A percentile compares a stretch with the other conserved stretches of the same genome.
Conservation (phyloP, 2,113 vertebrate genomes). For the Chelonoidis abingdonii region DNA sequence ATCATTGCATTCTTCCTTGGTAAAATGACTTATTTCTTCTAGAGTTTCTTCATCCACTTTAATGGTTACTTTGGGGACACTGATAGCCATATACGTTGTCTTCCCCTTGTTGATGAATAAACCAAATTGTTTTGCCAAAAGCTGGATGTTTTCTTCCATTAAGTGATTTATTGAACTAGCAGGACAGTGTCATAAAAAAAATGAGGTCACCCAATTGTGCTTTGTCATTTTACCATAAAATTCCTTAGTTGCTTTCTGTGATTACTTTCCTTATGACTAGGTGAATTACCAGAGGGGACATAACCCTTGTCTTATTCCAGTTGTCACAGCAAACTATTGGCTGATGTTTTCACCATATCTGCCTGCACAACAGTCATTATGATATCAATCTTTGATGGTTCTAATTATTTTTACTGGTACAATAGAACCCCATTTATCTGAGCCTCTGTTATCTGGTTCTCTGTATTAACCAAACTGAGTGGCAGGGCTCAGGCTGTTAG, state of each 20-base stretch:
- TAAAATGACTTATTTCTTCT: too few species aligned
- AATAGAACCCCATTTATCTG: background rate
- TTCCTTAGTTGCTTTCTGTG: background rate
- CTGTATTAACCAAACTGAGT: background rate
- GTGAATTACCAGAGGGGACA: background rate
- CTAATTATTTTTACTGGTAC: background rate
- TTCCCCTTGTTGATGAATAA: background rate
- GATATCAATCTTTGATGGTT: background rate
- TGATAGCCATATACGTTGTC: background rate
- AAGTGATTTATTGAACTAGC: background rate
- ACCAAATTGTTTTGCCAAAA: background rate
- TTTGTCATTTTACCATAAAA: background rate
- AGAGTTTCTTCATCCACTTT: too few species aligned
- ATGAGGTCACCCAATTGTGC: background rate
- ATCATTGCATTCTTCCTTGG: too few species aligned
- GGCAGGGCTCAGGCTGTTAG: too few species aligned
- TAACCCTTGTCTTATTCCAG: background rate
- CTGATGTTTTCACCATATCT: background rate
- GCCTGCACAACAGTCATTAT: background rate
- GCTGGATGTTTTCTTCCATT: background rate
- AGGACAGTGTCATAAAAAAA: background rate
- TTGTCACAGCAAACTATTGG: background rate
- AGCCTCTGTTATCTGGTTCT: background rate
- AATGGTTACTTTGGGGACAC: background rate
- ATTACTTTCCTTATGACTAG: background rate